Evolutionary conservation across 1,140 invertebrate species (phyloP), one percentile per base, ranked within the genome.

Genomic region (Hycleus phaleratus): DNA sequence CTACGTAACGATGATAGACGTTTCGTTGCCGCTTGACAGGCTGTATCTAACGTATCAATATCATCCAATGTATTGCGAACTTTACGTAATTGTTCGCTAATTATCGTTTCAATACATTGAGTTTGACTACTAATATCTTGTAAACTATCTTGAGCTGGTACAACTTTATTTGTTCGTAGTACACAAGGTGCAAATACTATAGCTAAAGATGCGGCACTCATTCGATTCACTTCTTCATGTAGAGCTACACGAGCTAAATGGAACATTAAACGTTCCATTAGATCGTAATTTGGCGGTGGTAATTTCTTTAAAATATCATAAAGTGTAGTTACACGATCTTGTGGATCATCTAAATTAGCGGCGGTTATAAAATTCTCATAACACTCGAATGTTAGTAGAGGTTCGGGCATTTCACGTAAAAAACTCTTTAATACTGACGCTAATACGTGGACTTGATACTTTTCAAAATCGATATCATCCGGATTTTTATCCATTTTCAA

Each of bases 181-280:
- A 97, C 89, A 74, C 93, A 96, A 5, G 95, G 95, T 8, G 93
- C 93, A 77, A 97, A 97, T 45, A 97, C 91, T 63, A 97, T 95
- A 11, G 95, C 91, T 50, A 98, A 75, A 42, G 91, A 90, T 65
- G 90, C 90, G 0, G 91, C 81, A 61, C 86, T 91, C 95, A 98
- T 98, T 56, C 91, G 84, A 75, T 97, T 97, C 55, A 86, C 85
- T 38, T 90, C 81, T 76, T 96, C 93, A 66, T 92, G 85, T 11
- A 87, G 76, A 0, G 91, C 91, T 1, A 96, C 90, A 61, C 90
- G 82, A 1, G 93, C 91, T 62, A 98, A 75, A 77, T 98, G 95
- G 68, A 96, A 96, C 68, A 96, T 88, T 44, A 98, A 74, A 60
- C 95, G 79, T 74, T 97, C 93, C 77, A 96, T 87, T 39, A 97